phyloP scores from a whole-genome alignment of 2,797 vertebrate genomes.

The Sebastes nivosus region DNA sequence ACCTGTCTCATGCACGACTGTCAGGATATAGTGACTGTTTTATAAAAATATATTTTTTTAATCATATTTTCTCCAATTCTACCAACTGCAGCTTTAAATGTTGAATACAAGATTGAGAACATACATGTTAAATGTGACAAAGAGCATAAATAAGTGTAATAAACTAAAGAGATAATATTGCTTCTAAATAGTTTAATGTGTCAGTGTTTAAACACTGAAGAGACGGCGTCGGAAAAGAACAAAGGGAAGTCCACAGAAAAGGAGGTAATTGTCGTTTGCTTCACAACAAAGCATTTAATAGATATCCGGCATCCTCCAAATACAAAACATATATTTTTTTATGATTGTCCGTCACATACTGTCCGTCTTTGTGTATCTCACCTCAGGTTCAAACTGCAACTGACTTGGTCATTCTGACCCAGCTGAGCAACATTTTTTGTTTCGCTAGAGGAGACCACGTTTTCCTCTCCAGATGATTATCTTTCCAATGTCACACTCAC shows the following conservation, averaged over 20 bases:
- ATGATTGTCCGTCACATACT: not conserved
- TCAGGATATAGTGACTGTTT: too few species aligned
- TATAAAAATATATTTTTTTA: too few species aligned
- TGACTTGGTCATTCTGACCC: conserved; percentile 32
- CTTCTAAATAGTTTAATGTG: not conserved
- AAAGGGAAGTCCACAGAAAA: not conserved
- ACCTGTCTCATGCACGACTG: too few species aligned
- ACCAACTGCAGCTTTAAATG: not conserved
- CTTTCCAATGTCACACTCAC: conserved; percentile 66
- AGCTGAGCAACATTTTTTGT: conserved; percentile 19
- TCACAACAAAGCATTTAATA: not conserved
- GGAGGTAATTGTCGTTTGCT: not conserved
- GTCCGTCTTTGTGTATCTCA: not conserved
- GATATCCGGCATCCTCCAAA: not conserved
- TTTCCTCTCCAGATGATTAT: conserved; percentile 65
- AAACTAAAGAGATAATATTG: not conserved
- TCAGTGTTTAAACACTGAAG: not conserved
- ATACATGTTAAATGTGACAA: not conserved
- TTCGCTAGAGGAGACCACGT: conserved; percentile 23
- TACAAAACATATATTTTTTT: not conserved
- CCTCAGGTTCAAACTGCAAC: conserved; percentile 22
- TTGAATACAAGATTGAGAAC: not conserved
- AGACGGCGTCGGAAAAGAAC: not conserved
- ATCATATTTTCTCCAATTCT: too few species aligned
- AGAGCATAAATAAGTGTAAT: not conserved